phyloP scores from a whole-genome alignment of 2,888 invertebrate species.

The Pyrgus malvae region DNA sequence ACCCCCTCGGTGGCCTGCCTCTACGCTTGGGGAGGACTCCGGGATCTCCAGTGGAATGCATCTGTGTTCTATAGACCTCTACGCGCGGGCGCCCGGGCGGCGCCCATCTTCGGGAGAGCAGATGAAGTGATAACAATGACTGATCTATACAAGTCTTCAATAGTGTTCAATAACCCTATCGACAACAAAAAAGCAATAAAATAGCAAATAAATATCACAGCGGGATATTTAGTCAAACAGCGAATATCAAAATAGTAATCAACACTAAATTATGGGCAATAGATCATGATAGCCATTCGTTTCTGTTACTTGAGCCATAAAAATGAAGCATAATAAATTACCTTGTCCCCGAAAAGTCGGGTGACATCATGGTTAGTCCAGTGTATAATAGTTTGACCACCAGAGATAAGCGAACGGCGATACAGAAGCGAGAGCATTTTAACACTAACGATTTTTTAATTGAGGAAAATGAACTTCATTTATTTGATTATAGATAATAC shows the following conservation, averaged over 20 bases:
- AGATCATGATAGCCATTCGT: constrained; percentile 36
- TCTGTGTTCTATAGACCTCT: too few relatives aligned
- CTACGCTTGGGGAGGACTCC: too few relatives aligned
- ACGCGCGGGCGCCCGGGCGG: too few relatives aligned
- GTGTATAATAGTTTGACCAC: background rate
- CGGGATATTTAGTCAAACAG: constrained; percentile 7
- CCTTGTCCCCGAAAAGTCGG: constrained; percentile 22
- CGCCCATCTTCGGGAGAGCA: too few relatives aligned
- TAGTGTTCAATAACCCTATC: constrained; percentile 5
- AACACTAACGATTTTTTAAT: background rate
- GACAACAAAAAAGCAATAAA: constrained; percentile 12
- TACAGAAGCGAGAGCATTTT: background rate
- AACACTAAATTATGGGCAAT: constrained; percentile 35
- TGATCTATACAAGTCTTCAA: background rate
- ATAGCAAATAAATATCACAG: constrained; percentile 18
- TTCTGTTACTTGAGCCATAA: constrained; percentile 36
- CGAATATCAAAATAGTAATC: constrained; percentile 23
- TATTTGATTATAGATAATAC: too few relatives aligned
- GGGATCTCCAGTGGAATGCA: too few relatives aligned
- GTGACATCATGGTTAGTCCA: constrained; percentile 23
- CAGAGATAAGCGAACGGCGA: background rate
- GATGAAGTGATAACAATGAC: too few relatives aligned
- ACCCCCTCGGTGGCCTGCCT: too few relatives aligned
- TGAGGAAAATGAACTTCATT: too few relatives aligned
- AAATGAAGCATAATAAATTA: constrained; percentile 39